Evolutionary conservation across 37 sponge, comb jelly and placozoan genomes (phyloP).

Genomic region (Chondrosia reniformis): DNA sequence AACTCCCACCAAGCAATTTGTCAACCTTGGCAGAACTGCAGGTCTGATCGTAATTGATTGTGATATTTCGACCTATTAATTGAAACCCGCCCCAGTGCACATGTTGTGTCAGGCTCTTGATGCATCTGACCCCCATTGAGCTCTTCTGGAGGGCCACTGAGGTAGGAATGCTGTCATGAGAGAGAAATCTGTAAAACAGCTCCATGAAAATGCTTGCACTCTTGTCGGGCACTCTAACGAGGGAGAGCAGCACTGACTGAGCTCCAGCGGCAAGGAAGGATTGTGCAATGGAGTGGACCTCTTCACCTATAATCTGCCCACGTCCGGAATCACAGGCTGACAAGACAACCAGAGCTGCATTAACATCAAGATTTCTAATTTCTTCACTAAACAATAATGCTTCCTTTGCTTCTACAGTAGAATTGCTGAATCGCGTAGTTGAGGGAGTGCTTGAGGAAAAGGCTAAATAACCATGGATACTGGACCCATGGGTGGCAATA

Average conservation of each 20-base stretch:
- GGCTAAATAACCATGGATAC: slow-evolving; percentile 42
- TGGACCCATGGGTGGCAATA: slow-evolving; percentile 67
- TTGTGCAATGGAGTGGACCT: slow-evolving; percentile 57
- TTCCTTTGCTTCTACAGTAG: background rate
- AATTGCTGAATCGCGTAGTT: background rate
- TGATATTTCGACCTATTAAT: slow-evolving; percentile 61
- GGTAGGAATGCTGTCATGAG: slow-evolving; percentile 35
- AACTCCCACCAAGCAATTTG: background rate
- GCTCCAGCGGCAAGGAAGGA: slow-evolving; percentile 77
- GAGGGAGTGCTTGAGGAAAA: slow-evolving; percentile 26
- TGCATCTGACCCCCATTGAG: slow-evolving; percentile 57
- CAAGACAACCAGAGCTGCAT: slow-evolving; percentile 59
- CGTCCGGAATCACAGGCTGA: slow-evolving; percentile 54
- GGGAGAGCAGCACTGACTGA: slow-evolving; percentile 56
- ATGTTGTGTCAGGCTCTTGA: slow-evolving; percentile 51
- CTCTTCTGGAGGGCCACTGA: slow-evolving; percentile 63
- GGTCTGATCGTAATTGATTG: background rate
- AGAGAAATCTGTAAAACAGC: slow-evolving; percentile 63
- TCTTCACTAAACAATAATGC: slow-evolving; percentile 48
- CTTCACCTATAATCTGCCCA: slow-evolving; percentile 45
- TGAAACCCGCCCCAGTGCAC: slow-evolving; percentile 82
- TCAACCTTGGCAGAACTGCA: background rate
- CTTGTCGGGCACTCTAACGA: slow-evolving; percentile 68
- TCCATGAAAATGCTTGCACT: slow-evolving; percentile 62
- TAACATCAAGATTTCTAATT: slow-evolving; percentile 42